These are phyloP conservation scores for Seira ritae DNA, from an alignment of 2,888 invertebrate genomes.

Conservation along the genomic window DNA sequence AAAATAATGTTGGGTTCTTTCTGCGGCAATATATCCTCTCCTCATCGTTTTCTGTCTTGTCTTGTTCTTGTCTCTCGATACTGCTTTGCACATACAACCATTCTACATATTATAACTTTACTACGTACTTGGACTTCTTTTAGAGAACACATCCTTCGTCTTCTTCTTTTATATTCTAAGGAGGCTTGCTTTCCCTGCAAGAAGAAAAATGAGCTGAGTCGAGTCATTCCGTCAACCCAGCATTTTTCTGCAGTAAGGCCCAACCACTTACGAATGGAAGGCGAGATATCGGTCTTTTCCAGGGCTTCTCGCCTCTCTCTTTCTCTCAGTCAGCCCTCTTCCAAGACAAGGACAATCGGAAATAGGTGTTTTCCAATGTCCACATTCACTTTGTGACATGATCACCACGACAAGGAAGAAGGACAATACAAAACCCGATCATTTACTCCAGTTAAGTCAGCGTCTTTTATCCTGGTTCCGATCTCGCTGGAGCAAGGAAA, in stretches of 20 bases:
- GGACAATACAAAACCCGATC: constrained; percentile 9
- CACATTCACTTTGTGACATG: constrained; percentile 15
- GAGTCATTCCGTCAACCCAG: neutral
- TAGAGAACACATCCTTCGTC: neutral
- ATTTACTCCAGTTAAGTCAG: constrained; percentile 4
- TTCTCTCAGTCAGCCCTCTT: neutral
- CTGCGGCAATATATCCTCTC: neutral
- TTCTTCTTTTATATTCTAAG: no score
- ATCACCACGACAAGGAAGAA: constrained; percentile 14
- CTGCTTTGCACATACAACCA: neutral
- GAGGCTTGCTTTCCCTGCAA: neutral
- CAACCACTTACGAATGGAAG: neutral
- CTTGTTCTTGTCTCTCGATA: constrained; percentile 8
- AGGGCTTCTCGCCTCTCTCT: neutral
- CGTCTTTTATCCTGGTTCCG: neutral
- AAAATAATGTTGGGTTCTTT: neutral
- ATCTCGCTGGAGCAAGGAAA: neutral
- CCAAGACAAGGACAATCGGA: constrained; percentile 34
- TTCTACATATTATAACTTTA: no score
- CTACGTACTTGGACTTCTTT: no score
- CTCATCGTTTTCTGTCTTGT: constrained; percentile 11
- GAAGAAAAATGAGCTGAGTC: constrained; percentile 7
- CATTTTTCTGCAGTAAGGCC: neutral
- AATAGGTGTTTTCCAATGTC: constrained; percentile 22
- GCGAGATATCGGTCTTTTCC: neutral